Percentiles rank a stretch among this genome's conserved stretches.
Evolutionary conservation across 2,888 invertebrate species (phyloP).

Genomic region (Hetaerina titia): DNA sequence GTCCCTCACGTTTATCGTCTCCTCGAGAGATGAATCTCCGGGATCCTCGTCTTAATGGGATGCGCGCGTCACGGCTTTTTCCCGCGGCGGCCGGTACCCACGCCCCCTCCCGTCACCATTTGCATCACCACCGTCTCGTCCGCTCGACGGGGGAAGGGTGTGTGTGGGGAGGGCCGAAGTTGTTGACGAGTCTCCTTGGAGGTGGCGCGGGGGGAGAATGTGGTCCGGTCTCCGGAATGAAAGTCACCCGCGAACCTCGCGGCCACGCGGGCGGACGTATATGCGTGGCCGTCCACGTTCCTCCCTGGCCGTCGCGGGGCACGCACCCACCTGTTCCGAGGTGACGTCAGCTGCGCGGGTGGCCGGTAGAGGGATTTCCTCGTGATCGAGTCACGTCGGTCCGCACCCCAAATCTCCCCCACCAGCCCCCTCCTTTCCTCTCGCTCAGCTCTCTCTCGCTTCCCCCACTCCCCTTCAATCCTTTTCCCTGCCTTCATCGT

Average conservation of each 20-base stretch:
- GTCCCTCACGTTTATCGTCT: background rate
- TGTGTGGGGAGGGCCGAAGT: background rate
- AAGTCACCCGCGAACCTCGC: background rate
- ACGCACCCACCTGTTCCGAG: slow-evolving; percentile 2
- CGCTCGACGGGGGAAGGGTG: background rate
- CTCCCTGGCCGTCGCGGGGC: background rate
- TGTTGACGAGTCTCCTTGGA: background rate
- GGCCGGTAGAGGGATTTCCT: slow-evolving; percentile 47
- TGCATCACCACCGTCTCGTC: background rate
- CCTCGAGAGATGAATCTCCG: background rate
- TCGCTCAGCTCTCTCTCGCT: background rate
- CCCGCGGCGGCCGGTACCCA: background rate
- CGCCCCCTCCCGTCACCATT: background rate
- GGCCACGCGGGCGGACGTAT: background rate
- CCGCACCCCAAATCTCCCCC: slow-evolving; percentile 6
- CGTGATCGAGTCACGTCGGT: slow-evolving; percentile 21
- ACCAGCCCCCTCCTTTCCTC: background rate
- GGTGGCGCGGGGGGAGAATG: background rate
- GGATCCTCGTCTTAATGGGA: background rate
- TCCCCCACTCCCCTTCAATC: background rate
- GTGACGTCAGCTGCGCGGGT: slow-evolving; percentile 55
- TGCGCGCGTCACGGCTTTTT: slow-evolving; percentile 38
- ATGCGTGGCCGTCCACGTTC: background rate
- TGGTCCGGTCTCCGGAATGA: slow-evolving; percentile 7
- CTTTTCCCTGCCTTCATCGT: background rate